phyloP scores from a whole-genome alignment of 2,888 invertebrate genomes.

The Cataglyphis albicans region DNA sequence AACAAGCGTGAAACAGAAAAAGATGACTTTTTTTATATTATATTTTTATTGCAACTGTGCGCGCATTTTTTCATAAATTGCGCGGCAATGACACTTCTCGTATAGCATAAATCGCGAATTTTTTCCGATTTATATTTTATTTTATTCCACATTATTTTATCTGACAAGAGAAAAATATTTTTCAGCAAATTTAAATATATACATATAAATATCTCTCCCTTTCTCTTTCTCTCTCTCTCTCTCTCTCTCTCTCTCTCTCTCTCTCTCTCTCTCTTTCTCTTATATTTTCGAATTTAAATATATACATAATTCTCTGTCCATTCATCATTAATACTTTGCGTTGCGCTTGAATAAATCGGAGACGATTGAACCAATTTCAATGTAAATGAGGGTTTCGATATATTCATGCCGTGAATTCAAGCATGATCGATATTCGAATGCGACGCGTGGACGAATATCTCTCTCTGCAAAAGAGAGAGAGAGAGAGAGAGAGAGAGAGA shows the following conservation, averaged over 20 bases:
- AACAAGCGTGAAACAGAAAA: background rate
- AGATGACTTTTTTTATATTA: background rate
- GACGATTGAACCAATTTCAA: constrained; percentile 56
- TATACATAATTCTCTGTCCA: constrained; percentile 9
- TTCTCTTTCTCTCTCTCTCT: too few species aligned
- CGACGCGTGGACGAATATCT: constrained; percentile 29
- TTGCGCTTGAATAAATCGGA: constrained; percentile 51
- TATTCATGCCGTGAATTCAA: constrained; percentile 44
- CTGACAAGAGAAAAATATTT: constrained; percentile 43
- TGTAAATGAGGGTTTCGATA: constrained; percentile 61
- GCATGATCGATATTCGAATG: constrained; percentile 15
- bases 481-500: background rate
- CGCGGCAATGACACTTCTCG: constrained; percentile 17
- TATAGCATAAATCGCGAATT: constrained; percentile 17
- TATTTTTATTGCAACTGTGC: background rate
- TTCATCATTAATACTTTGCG: constrained; percentile 30
- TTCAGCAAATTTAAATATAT: constrained; percentile 24
- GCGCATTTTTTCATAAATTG: constrained; percentile 17
- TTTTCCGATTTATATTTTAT: constrained; percentile 20
- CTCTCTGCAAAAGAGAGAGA: background rate
- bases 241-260: background rate
- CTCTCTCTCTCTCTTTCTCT: background rate
- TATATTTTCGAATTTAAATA: background rate
- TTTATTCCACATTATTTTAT: constrained; percentile 12
- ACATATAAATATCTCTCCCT: background rate